Base-by-base conservation (phyloP, 2,888 invertebrate species). In the Apamea anceps region DNA sequence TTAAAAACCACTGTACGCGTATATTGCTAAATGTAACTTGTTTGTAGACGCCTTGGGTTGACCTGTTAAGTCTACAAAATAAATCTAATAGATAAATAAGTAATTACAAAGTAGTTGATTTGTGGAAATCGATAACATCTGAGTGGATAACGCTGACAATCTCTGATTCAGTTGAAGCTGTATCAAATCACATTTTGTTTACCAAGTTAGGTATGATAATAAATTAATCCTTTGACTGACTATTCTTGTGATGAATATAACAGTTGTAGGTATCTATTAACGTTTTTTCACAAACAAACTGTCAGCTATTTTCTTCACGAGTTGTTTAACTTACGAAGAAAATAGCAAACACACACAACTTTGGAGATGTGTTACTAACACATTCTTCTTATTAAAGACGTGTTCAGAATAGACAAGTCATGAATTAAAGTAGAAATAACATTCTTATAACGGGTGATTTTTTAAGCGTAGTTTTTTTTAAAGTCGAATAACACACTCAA, bases 351-450 rank as follows among this genome's bases (percentile, higher is more conserved):
- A 12, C 54, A 21, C 57, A 57, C 57, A 12, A n/a, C 13, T 51
- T 68, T 5, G 21, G 57, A 66, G 51, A 51, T 78, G 18, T 71
- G 60, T 71, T 65, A 51, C 67, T 42, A 54, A 72, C 60, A 78
- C 48, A 68, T 63, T 18, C 6, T 32, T 62, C 60, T 57, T 84
- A 84, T 84, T 79, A 72, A 63, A 84, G 57, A 79, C 81, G 81
- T 84, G 85, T 79, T n/a, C 48, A 7, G 81, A 68, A 84, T 72
- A 42, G 6, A 63, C 10, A 25, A 48, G 48, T 15, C 12, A n/a
- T 42, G 21, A 51, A n/a, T 21, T 32, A 37, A 7, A 57, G 15
- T 37, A 51, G 25, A 76, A 54, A 32, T n/a, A 25, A 21, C 15
- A 51, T 42, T 65, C 10, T 15, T n/a, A 60, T n/a, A n/a, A n/a